Evolutionary conservation across 2,888 invertebrate species (phyloP), one percentile per base, ranked within the genome.

Genomic region (Microplitis deprimator): DNA sequence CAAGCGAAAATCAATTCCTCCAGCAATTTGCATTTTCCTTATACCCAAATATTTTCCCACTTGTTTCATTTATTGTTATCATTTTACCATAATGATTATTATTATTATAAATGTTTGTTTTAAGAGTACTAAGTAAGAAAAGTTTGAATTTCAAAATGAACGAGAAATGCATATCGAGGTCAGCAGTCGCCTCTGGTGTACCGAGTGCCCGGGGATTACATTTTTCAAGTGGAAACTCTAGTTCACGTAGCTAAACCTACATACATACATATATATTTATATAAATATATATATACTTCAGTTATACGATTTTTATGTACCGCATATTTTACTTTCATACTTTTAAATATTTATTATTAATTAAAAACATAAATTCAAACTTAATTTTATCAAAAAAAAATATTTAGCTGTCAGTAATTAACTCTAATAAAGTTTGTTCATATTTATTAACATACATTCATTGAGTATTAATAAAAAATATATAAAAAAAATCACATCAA

Each of bases 221-320:
- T 67, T 38, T 64, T 67, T 39, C n/a, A 67, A 67, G 39, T 38
- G 39, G 39, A 67, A 67, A 67, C n/a, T 62, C 62, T 62, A 62
- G 16, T 17, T 20, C 17, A 17, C 10, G 62, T 5, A 20, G 62
- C 8, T 8, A 62, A 62, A 50, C 8, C 62, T 62, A 62, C n/a
- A 62, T 62, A 7, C n/a, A 16, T 20, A 16, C n/a, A 17, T 16
- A n/a, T 10, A 13, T 10, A 64, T 64, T 64, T 20, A 29, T 29
- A 29, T 29, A 29, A 29, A 29, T 29, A 29, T 29, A 29, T 29
- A 29, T 29, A 29, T 4, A 29, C 29, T 29, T 29, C 29, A 29
- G 29, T 29, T 29, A 29, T 29, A 20, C 17, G 13, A 20, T 20
- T 64, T 64, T 64, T 64, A 20, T 64, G 8, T 20, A 17, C 20